Percentiles rank a stretch among this genome's conserved stretches.
Evolutionary conservation across 2,888 invertebrate species (phyloP).

Genomic region (Arge pagana): DNA sequence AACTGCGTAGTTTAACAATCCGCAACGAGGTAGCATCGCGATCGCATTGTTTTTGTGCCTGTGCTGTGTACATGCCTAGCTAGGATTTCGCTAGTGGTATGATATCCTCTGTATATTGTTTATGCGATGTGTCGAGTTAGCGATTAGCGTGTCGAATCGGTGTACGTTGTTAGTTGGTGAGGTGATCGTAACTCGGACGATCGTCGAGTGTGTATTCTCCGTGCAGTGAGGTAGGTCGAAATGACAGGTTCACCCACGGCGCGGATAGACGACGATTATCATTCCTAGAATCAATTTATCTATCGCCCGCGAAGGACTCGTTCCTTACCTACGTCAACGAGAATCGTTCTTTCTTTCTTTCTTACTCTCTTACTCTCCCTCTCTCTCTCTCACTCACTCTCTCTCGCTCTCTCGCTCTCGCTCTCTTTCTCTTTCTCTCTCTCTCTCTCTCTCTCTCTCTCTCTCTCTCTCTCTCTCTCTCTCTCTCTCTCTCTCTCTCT

Average conservation of each 20-base stretch:
- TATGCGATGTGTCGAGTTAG: slow-evolving; percentile 9
- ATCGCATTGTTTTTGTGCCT: slow-evolving; percentile 47
- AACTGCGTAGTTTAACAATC: slow-evolving; percentile 35
- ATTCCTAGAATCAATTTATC: background rate
- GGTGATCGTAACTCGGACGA: background rate
- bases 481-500: slow-evolving; percentile 1
- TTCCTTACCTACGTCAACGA: background rate
- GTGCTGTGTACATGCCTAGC: slow-evolving; percentile 24
- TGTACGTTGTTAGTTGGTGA: slow-evolving; percentile 1
- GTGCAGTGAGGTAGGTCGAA: slow-evolving; percentile 23
- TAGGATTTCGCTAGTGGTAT: slow-evolving; percentile 14
- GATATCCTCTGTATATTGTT: slow-evolving; percentile 14
- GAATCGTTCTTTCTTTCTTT: background rate
- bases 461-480: background rate
- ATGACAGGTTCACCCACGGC: slow-evolving; percentile 8
- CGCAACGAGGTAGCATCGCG: slow-evolving; percentile 42
- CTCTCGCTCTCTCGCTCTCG: too few relatives aligned
- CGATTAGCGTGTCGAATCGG: background rate
- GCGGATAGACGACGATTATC: background rate
- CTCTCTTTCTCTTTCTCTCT: background rate
- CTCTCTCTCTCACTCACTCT: too few relatives aligned
- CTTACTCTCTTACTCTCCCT: too few relatives aligned
- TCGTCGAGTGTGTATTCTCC: background rate
- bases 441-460: background rate
- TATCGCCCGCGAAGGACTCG: too few relatives aligned